Evolutionary conservation across 1,140 invertebrate genomes (phyloP).

Genomic region (Drosophila malerkotliana): DNA sequence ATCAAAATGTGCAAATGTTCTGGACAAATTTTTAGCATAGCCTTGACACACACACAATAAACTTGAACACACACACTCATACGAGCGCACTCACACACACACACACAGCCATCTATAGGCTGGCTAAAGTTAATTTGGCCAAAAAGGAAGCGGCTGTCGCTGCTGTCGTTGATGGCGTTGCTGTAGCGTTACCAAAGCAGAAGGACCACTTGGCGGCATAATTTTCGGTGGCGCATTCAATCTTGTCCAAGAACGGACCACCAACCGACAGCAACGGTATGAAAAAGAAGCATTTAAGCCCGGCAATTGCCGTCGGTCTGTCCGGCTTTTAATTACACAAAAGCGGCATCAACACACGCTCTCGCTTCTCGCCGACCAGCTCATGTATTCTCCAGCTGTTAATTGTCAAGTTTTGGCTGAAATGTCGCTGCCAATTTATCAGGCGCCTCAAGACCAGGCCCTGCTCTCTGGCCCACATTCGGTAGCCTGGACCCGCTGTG

Average conservation of each 20-base stretch:
- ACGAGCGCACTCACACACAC: background rate
- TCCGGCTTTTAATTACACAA: constrained; percentile 72
- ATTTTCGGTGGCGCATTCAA: constrained; percentile 69
- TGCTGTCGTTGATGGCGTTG: constrained; percentile 17
- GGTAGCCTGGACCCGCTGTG: too few species aligned
- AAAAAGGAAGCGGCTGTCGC: constrained; percentile 15
- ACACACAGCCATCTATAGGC: constrained; percentile 16
- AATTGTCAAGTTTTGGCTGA: constrained; percentile 78
- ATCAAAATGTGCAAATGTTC: constrained; percentile 79
- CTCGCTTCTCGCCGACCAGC: background rate
- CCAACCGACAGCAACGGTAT: constrained; percentile 42
- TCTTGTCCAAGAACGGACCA: constrained; percentile 70
- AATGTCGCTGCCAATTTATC: constrained; percentile 81
- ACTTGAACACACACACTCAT: constrained; percentile 17
- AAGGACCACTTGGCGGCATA: constrained; percentile 67
- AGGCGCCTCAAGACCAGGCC: constrained; percentile 41
- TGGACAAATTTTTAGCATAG: constrained; percentile 69
- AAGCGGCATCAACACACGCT: constrained; percentile 21
- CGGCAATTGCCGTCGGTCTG: constrained; percentile 71
- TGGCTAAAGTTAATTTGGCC: constrained; percentile 49
- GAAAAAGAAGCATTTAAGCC: constrained; percentile 56
- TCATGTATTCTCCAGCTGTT: constrained; percentile 61
- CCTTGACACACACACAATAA: constrained; percentile 69
- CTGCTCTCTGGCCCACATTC: constrained; percentile 10
- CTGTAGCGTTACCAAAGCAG: constrained; percentile 1